Percentiles rank a stretch among this genome's conserved stretches.
Evolutionary conservation across 1,140 invertebrate species (phyloP).

Genomic region (Centruroides vittatus): DNA sequence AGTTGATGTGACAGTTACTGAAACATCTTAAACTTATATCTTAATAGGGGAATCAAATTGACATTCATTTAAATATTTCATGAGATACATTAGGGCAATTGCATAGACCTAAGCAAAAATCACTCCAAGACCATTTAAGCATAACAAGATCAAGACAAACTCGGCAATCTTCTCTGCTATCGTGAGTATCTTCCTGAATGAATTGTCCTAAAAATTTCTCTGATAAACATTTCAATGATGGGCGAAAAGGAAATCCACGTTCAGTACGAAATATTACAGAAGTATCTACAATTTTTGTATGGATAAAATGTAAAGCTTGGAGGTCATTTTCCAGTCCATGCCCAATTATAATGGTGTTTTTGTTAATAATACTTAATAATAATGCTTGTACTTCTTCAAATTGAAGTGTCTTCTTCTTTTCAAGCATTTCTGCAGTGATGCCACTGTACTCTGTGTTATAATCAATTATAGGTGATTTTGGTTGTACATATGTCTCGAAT

Average conservation of each 20-base stretch:
- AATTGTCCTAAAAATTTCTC: constrained; percentile 80
- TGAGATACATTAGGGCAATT: no score
- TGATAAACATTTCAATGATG: constrained; percentile 71
- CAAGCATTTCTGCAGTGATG: constrained; percentile 57
- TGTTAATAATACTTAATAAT: constrained; percentile 70
- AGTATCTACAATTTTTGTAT: constrained; percentile 82
- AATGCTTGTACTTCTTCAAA: constrained; percentile 76
- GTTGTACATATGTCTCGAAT: constrained; percentile 65
- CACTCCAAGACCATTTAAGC: no score
- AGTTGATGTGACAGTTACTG: no score
- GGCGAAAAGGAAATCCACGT: constrained; percentile 77
- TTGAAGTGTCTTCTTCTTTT: constrained; percentile 51
- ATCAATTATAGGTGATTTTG: constrained; percentile 64
- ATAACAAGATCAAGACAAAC: no score
- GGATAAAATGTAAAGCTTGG: constrained; percentile 82
- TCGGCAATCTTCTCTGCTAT: no score
- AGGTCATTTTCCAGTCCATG: constrained; percentile 95
- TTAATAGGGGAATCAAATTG: no score
- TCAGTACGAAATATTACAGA: constrained; percentile 89
- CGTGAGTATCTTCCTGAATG: constrained; percentile 56
- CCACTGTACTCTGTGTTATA: constrained; percentile 81
- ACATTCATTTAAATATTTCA: no score
- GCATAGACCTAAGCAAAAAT: no score
- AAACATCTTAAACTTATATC: no score
- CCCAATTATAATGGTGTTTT: constrained; percentile 83